These are phyloP conservation scores for Tetramorium bicarinatum DNA, from an alignment of 2,888 invertebrate species.

Conservation along the genomic window DNA sequence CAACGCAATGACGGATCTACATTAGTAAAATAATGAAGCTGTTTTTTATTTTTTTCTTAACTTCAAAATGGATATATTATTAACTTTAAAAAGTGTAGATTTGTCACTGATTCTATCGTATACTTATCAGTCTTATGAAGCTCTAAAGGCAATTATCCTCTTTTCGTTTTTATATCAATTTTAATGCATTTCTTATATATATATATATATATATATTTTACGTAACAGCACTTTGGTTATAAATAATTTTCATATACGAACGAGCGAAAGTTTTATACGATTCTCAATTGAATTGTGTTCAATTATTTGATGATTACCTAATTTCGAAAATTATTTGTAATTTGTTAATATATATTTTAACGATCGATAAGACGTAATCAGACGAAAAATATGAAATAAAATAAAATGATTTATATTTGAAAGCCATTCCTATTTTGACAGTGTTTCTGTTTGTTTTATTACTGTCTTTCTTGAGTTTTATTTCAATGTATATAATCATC, in stretches of 20 bases:
- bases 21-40: background rate
- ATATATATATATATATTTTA: conserved; percentile 34
- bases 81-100: background rate
- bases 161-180: background rate
- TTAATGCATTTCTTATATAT: conserved; percentile 25
- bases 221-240: background rate
- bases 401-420: conserved; percentile 4
- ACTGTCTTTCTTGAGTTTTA: conserved; percentile 7
- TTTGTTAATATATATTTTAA: background rate
- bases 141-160: no score
- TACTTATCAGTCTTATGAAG: background rate
- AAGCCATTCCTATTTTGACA: conserved; percentile 62
- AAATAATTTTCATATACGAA: background rate
- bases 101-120: conserved; percentile 1
- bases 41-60: background rate
- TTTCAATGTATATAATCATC: background rate
- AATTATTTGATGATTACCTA: background rate
- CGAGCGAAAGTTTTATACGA: background rate
- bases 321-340: background rate
- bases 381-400: background rate
- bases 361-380: background rate
- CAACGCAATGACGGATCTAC: background rate
- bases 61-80: background rate
- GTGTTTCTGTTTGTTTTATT: conserved; percentile 58
- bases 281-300: background rate